Base-by-base conservation (phyloP, 1,140 invertebrate species). In the Drosophila littoralis region DNA sequence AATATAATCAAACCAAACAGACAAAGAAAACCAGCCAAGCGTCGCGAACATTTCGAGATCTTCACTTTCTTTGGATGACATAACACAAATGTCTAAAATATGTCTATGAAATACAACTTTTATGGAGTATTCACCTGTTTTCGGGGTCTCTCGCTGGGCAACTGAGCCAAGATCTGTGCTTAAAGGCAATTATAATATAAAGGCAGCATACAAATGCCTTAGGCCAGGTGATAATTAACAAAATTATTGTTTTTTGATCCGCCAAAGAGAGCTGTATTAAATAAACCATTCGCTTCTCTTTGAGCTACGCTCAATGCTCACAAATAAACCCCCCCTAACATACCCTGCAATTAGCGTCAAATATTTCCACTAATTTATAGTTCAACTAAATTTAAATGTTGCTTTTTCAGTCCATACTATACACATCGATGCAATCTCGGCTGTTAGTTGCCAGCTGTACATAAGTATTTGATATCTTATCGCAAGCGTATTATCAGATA, bases 11-110 rank as follows among this genome's bases (percentile, higher is more conserved):
- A 51, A 32, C 46, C 46, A 51, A 40, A 46, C n/a, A 9, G 32
- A 55, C 43, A 50, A 65, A 50, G 28, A 40, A 48, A 66, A 17
- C 13, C 61, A 66, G 10, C 28, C 36, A 33, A 71, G 52, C 54
- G 22, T 5, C 10, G 9, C 32, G 28, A 22, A 13, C 52, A 40
- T 48, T 67, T 58, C 38, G 38, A 61, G 67, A 54, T 57, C 78
- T 72, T 72, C 69, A 76, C 54, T 86, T 79, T 86, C 66, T 51
- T 66, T 68, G 9, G 40, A 59, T 75, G 66, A 79, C 75, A 63
- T 57, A 76, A 83, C 51, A 77, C 32, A 38, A 28, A 13, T 28
- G 0, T 28, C 33, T 12, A 45, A 54, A n/a, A 22, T 3, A 22
- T 2, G 22, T 22, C 22, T 35, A 7, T 17, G n/a, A 48, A 64